Base-by-base conservation (phyloP, 1,140 invertebrate species). In the Atta colombica region DNA sequence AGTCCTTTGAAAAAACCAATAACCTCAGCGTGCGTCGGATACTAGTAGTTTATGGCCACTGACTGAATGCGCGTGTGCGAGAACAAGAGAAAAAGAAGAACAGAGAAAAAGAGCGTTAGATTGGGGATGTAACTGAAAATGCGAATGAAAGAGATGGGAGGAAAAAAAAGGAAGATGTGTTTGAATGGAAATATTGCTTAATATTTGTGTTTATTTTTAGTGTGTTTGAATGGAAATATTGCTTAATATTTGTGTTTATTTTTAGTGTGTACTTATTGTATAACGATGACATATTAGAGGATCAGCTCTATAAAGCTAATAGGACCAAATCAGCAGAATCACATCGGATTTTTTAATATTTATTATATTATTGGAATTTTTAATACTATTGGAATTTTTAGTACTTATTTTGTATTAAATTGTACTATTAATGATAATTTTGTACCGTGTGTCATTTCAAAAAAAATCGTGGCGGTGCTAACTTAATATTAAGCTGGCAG, bases 1-100 rank as follows among this genome's bases (percentile, higher is more conserved):
- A 65, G 75, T 65, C 63, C 80, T 85, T 91, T 72, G 90, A 77
- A 87, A 91, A 91, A 91, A 91, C 90, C 90, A 91, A 91, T 91
- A 91, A 91, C 90, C 89, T 91, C 87, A 88, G 81, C 82, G 74
- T 86, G 90, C 89, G 89, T 88, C 84, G 89, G 77, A 68, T 71
- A 81, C 77, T 31, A 81, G 77, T 81, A 81, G 77, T 81, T 81
- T 81, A 80, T 80, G 65, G 65, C 49, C 49, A 81, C 31, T 69
- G 65, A 81, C 31, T 69, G 65, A 81, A 21, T 69, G 65, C 31
- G 65, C 77, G 49, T 45, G 39, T 71, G 69, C 49, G 28, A 25
- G 14, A 55, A 31, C 12, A 66, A 51, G 39, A 58, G 21, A 55
- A 60, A 82, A 31, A 71, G 66, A 69, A 81, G 14, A 12, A 31